A percentile compares a stretch with the other conserved stretches of the same genome.
Evolutionary conservation across 2,113 vertebrate species (phyloP).

Genomic region (Aleadryas rufinucha): DNA sequence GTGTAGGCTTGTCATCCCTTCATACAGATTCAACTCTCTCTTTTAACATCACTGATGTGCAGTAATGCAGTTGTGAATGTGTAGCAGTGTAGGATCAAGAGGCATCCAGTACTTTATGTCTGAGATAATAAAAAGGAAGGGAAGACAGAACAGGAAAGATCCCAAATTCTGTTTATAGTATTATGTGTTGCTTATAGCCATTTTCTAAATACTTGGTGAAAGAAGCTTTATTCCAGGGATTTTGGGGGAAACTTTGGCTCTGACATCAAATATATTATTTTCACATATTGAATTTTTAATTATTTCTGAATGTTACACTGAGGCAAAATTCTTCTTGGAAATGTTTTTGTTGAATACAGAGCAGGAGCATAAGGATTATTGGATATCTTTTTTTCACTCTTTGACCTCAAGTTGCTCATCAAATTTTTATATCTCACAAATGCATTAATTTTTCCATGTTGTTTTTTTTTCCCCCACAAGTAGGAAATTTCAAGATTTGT

Average conservation of each 20-base stretch:
- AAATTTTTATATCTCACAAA: not conserved
- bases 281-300: not conserved
- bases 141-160: not conserved
- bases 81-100: not conserved
- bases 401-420: not conserved
- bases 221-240: not conserved
- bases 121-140: not conserved
- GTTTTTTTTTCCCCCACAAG: fast-evolving
- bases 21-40: not conserved
- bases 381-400: not conserved
- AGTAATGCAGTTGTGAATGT: not conserved
- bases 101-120: not conserved
- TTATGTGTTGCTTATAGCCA: not conserved
- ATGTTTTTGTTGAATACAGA: not conserved
- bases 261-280: not conserved
- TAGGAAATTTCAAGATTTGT: not conserved
- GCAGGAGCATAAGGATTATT: not conserved
- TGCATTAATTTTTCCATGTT: not conserved
- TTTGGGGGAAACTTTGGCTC: not conserved
- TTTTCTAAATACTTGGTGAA: not conserved
- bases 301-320: not conserved
- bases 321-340: not conserved
- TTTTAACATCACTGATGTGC: not conserved
- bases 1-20: not conserved
- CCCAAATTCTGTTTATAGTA: not conserved